phyloP scores from a whole-genome alignment of 2,113 vertebrate genomes.

The Oreochromis tanganicae region DNA sequence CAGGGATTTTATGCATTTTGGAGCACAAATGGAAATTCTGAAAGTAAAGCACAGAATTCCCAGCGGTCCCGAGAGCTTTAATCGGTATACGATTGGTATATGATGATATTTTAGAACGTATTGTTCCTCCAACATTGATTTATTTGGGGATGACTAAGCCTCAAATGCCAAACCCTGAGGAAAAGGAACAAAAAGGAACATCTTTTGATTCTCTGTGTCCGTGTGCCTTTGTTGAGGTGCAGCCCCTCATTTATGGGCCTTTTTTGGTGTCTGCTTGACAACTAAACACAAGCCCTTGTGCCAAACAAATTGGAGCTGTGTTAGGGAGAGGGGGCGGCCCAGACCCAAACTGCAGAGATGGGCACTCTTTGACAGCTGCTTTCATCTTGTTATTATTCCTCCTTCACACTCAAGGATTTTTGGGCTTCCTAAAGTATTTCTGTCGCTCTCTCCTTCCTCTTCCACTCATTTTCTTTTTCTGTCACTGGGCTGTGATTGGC shows the following conservation, averaged over 20 bases:
- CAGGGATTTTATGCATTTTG: not conserved
- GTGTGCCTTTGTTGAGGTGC: conserved; percentile 19
- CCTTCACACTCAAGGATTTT: conserved; percentile 59
- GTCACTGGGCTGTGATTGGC: conserved; percentile 55
- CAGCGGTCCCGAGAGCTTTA: not conserved
- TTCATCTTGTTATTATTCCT: conserved; percentile 66
- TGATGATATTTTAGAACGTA: not conserved
- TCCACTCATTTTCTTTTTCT: conserved; percentile 11
- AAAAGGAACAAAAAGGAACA: not conserved
- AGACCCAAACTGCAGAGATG: conserved; percentile 30
- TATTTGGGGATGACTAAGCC: not conserved
- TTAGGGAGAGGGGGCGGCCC: conserved; percentile 6
- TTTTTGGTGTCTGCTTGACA: conserved; percentile 43
- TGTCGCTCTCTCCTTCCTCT: conserved; percentile 22
- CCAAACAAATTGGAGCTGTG: conserved; percentile 41
- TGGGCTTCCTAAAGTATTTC: conserved; percentile 50
- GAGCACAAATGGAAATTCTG: not conserved
- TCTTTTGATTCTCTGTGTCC: conserved; percentile 1
- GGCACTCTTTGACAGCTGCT: conserved; percentile 60
- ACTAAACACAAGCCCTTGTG: conserved; percentile 37
- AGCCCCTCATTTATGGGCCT: conserved; percentile 20
- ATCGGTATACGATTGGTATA: not conserved
- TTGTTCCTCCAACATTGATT: not conserved
- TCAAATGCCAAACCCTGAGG: not conserved
- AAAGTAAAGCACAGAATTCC: not conserved